Evolutionary conservation across 2,797 vertebrate genomes (phyloP), one percentile per base, ranked within the genome.

Genomic region (Garrulus glandarius): DNA sequence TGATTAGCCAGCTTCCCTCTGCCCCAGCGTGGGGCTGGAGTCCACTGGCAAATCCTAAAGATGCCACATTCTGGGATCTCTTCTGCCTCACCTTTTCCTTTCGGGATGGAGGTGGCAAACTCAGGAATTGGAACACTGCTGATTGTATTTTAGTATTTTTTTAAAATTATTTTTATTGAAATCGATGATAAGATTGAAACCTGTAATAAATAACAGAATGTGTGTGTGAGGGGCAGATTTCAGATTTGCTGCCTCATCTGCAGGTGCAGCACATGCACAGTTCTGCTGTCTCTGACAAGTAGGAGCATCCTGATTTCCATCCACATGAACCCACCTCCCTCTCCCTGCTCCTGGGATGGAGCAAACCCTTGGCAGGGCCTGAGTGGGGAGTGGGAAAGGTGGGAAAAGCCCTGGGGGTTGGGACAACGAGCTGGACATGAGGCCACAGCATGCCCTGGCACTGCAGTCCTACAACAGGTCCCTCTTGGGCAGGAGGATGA

Each of bases 1-100:
- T 76, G 94, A 96, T 97, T 94, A 96, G 79, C 50, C 91, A 95
- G 79, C 81, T 82, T 53, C 96, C 78, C 46, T 63, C 56, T 89
- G 85, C 64, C 84, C 91, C 81, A 89, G 92, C 18, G 0, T 92
- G 91, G 74, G 60, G 63, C 81, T 92, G 61, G 22, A 93, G 50
- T 87, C 95, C 74, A 43, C 5, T 52, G 78, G 80, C 86, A 95
- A 94, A 92, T 67, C 49, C 76, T 64, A 64, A 76, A 70, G 43
- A 64, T 53, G 65, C 56, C 52, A 76, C 11, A 0, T 59, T 82
- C 50, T 49, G 64, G 57, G 41, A 32, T 88, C 70, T 76, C 63
- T 86, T 55, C 55, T 72, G n/a, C 82, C 53, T 47, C 36, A 13
- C 32, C 13, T 10, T 63, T 69, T 77, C 39, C 59, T 43, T 44